phyloP scores from a whole-genome alignment of 1,140 invertebrate species.

The Mesaphorura yosii region DNA sequence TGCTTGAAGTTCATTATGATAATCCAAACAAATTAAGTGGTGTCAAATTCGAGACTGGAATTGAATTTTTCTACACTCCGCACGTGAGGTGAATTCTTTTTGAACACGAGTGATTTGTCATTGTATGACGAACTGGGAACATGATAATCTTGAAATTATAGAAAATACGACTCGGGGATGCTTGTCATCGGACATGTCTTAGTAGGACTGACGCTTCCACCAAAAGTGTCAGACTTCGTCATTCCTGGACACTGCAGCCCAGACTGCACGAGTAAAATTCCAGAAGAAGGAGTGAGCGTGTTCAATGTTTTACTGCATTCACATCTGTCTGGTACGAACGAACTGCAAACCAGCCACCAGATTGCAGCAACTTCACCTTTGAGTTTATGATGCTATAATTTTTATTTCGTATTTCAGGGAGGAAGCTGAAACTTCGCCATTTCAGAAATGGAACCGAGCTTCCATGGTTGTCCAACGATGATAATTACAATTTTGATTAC shows the following conservation, averaged over 20 bases:
- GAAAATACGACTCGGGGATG: neutral
- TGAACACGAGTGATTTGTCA: neutral
- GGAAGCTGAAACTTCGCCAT: conserved; percentile 51
- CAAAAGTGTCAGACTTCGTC: neutral
- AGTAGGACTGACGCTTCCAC: neutral
- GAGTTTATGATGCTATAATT: neutral
- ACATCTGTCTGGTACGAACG: conserved; percentile 10
- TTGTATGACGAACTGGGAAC: neutral
- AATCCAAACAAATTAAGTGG: conserved; percentile 42
- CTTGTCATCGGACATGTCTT: neutral
- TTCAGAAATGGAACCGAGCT: conserved; percentile 50
- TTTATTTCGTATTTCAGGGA: conserved; percentile 34
- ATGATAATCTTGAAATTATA: neutral
- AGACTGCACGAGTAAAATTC: conserved; percentile 2
- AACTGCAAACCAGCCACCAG: neutral
- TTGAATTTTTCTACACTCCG: neutral
- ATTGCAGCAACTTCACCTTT: neutral
- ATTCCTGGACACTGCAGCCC: conserved; percentile 12
- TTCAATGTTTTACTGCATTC: conserved; percentile 18
- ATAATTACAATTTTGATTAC: conserved; percentile 55
- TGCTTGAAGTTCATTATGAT: conserved; percentile 80
- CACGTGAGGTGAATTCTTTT: neutral
- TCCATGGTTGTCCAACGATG: conserved; percentile 51
- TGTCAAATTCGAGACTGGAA: conserved; percentile 5
- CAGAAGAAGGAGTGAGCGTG: conserved; percentile 11